Evolutionary conservation across 2,888 invertebrate genomes (phyloP).

Genomic region (Vesta saturnalis): DNA sequence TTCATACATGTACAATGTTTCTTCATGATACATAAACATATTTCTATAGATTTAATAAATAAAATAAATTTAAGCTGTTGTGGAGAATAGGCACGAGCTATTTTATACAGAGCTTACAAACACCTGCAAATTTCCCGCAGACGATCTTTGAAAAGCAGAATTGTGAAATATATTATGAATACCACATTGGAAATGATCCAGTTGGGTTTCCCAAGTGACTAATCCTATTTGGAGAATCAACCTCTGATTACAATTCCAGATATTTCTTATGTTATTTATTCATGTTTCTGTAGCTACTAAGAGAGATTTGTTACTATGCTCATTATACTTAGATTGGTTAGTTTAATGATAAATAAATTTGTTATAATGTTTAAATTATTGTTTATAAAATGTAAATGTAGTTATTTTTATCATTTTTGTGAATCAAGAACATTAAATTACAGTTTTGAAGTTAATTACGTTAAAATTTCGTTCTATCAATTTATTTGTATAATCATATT

Average conservation of each 20-base stretch:
- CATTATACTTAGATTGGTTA: too few species aligned
- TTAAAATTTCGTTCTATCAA: constrained; percentile 9
- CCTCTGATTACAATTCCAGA: constrained; percentile 30
- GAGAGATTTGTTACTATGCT: too few species aligned
- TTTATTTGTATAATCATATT: background rate
- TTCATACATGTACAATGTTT: background rate
- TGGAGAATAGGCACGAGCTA: constrained; percentile 19
- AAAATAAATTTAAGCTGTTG: constrained; percentile 10
- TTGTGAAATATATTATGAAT: constrained; percentile 31
- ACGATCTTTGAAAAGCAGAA: constrained; percentile 34
- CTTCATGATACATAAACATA: background rate
- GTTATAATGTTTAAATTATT: too few species aligned
- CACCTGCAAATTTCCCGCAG: constrained; percentile 43
- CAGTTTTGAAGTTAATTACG: constrained; percentile 6
- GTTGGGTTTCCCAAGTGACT: constrained; percentile 26
- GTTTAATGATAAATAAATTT: too few species aligned
- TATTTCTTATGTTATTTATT: constrained; percentile 6
- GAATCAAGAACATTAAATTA: too few species aligned
- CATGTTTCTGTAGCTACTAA: too few species aligned
- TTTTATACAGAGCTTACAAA: constrained; percentile 40
- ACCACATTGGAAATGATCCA: constrained; percentile 34
- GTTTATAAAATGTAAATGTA: too few species aligned
- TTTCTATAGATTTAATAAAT: background rate
- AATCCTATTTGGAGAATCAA: constrained; percentile 30
- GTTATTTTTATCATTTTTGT: too few species aligned